phyloP scores from a whole-genome alignment of 2,113 vertebrate genomes.

The Stercorarius parasiticus region DNA sequence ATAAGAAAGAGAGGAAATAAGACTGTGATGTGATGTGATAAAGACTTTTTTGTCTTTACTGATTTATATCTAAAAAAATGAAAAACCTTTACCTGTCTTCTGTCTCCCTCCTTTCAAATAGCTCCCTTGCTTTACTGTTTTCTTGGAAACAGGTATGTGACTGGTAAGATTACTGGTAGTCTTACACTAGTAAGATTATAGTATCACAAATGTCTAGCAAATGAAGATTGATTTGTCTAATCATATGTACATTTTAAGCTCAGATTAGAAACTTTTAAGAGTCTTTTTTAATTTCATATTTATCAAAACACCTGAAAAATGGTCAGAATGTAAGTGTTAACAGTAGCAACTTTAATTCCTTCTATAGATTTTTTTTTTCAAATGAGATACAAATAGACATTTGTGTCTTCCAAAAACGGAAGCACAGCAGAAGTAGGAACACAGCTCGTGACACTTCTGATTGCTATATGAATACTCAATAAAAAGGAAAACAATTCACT shows the following conservation, averaged over 20 bases:
- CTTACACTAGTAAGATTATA: not conserved
- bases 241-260: not conserved
- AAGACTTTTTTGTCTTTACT: not conserved
- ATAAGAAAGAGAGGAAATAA: not conserved
- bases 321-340: not conserved
- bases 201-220: not conserved
- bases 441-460: not conserved
- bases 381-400: not conserved
- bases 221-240: not conserved
- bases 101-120: constrained; percentile 47
- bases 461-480: not conserved
- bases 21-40: not conserved
- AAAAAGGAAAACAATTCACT: not conserved
- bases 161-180: constrained; percentile 11
- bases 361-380: not conserved
- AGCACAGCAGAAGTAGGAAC: not conserved
- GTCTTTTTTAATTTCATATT: not conserved
- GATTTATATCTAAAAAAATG: not conserved
- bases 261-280: not conserved
- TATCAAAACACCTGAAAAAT: not conserved
- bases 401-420: constrained; percentile 3
- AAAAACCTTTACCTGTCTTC: constrained; percentile 12
- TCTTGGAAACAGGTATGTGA: constrained; percentile 53
- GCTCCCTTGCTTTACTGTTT: constrained; percentile 51
- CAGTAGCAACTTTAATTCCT: not conserved